Base-by-base conservation (phyloP, 2,797 vertebrate species). In the Taeniopygia guttata region DNA sequence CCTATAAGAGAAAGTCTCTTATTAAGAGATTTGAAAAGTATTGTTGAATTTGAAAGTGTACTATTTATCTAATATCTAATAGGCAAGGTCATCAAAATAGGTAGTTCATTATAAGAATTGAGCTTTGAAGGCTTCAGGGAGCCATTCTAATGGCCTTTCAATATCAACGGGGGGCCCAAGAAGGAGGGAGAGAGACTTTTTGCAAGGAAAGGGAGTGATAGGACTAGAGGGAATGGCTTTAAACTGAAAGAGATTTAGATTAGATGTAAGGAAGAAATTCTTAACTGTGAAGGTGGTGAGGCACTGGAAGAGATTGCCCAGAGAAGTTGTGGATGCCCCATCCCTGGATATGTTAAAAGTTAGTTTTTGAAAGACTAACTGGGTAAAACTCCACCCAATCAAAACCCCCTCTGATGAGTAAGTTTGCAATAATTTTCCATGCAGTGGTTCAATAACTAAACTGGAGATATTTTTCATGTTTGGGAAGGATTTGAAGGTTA, bases 1-100 rank as follows among this genome's bases (percentile, higher is more conserved):
- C 92, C 97, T 98, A 11, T 55, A 96, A 96, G 86, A 96, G 73
- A 97, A 96, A 95, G 20, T 45, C 46, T 49, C 3, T 0, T 94
- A 17, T 0, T 94, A 17, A 90, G 80, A 60, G 4, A 13, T 79
- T 75, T 36, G 26, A 89, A 86, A 81, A 89, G 15, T 23, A 5
- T 48, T 62, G 29, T 30, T 78, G 8, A 40, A n/a, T 89, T 54
- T 56, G 58, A 81, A 87, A 75, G 49, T 23, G 2, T 42, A 14
- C 11, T 34, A 7, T 45, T 79, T 72, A 49, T 48, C 58, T 85
- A 12, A 34, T 19, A 54, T 17, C 34, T 75, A 36, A 18, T n/a
- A 43, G 34, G 14, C 25, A 68, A 32, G 22, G 14, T 40, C 34
- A 84, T 42, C 42, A 17, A 16, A 42, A 42, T 42, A 42, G 42